phyloP scores from a whole-genome alignment of 2,797 vertebrate species.

The Sebastes glaucus region DNA sequence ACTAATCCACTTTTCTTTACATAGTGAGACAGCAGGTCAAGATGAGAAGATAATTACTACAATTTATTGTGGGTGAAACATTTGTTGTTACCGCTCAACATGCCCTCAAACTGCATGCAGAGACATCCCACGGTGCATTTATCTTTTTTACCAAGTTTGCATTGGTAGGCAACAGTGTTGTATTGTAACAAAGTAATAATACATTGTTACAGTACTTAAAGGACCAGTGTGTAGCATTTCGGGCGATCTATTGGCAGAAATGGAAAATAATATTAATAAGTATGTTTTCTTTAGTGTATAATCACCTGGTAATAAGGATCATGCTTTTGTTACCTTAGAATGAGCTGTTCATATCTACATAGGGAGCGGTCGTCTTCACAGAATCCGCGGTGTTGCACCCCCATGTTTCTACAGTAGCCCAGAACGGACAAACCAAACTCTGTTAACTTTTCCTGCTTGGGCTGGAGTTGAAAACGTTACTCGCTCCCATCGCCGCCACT shows the following conservation, averaged over 20 bases:
- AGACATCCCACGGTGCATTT: background rate
- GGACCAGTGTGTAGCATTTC: no score
- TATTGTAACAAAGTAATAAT: no score
- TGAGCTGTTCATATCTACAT: fast-evolving
- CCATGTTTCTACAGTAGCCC: no score
- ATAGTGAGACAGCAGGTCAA: background rate
- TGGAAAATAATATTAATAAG: no score
- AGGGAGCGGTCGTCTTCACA: fast-evolving
- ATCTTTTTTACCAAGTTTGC: background rate
- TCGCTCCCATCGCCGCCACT: no score
- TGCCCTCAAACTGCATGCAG: background rate
- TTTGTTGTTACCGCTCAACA: background rate
- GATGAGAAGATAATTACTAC: background rate
- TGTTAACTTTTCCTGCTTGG: no score
- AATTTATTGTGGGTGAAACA: background rate
- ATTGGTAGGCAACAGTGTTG: background rate
- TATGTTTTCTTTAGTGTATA: no score
- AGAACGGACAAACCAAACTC: fast-evolving
- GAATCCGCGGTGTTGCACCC: fast-evolving
- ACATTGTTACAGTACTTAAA: no score
- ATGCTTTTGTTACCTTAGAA: no score
- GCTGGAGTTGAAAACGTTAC: no score
- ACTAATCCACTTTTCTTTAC: background rate
- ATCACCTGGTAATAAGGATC: no score
- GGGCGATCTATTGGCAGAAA: no score